Evolutionary conservation across 1,140 invertebrate genomes (phyloP).

Genomic region (Macrostomum lignano): DNA sequence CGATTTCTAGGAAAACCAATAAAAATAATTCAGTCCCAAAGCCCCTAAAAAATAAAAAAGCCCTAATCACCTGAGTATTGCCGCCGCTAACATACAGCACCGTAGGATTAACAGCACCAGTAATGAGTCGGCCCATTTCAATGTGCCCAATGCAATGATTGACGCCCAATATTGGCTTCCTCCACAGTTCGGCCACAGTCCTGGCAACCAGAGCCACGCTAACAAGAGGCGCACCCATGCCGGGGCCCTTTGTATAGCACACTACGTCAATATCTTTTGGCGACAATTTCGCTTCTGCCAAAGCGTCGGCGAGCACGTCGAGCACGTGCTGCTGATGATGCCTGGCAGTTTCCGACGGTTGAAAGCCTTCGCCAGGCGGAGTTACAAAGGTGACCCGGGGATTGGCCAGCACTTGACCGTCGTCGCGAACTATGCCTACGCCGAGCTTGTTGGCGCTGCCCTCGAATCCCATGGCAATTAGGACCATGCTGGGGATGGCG

Average conservation of each 20-base stretch:
- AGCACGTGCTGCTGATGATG: conserved; percentile 63
- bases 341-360: conserved; percentile 71
- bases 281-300: conserved; percentile 42
- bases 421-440: conserved; percentile 64
- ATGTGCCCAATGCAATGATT: conserved; percentile 97
- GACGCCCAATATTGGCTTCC: conserved; percentile 77
- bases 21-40: too few species aligned
- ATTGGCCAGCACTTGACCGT: conserved; percentile 60
- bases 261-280: conserved; percentile 59
- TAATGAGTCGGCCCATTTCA: conserved; percentile 90
- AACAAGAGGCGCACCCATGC: conserved; percentile 74
- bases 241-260: conserved; percentile 83
- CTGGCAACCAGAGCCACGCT: conserved; percentile 65
- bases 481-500: conserved; percentile 36
- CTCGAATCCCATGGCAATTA: conserved; percentile 85
- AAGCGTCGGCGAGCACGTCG: conserved; percentile 43
- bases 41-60: too few species aligned
- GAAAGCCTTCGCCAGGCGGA: conserved; percentile 83
- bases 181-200: conserved; percentile 68
- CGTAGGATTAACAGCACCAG: conserved; percentile 69
- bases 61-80: conserved; percentile 77
- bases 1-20: too few species aligned
- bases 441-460: conserved; percentile 95
- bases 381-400: conserved; percentile 75
- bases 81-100: conserved; percentile 94